Conservation (phyloP, 2,888 invertebrate species). For the Seira sanloemensis region DNA sequence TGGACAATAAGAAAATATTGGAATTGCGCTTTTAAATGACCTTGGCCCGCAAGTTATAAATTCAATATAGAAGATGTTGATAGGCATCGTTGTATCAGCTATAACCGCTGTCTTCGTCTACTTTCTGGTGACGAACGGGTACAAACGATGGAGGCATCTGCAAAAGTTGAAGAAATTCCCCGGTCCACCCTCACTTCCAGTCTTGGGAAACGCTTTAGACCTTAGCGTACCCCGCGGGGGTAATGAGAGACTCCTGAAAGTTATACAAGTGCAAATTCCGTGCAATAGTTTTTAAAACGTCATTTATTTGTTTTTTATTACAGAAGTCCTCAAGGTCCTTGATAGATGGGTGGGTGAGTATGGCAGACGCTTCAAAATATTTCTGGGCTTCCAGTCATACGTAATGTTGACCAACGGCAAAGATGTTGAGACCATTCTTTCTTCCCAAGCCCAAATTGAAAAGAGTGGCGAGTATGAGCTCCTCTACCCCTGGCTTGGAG, state of each 20-base stretch:
- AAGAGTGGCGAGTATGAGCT: slow-evolving; percentile 33
- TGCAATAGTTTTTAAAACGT: not conserved
- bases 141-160: not conserved
- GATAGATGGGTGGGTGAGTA: not conserved
- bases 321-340: slow-evolving; percentile 17
- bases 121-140: too few species aligned
- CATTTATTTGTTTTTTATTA: not conserved
- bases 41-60: too few species aligned
- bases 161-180: not conserved
- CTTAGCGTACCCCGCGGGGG: not conserved
- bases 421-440: slow-evolving; percentile 20
- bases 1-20: too few species aligned
- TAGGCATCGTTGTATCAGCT: too few species aligned
- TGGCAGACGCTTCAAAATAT: slow-evolving; percentile 28
- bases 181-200: not conserved
- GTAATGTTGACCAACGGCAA: slow-evolving; percentile 21
- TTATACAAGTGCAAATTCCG: not conserved
- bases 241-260: not conserved
- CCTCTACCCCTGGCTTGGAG: slow-evolving; percentile 27
- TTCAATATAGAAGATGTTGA: too few species aligned
- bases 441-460: slow-evolving; percentile 28
- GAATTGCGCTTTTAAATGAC: too few species aligned
- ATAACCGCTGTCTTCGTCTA: too few species aligned
- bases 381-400: slow-evolving; percentile 21
- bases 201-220: slow-evolving; percentile 25